A percentile compares a stretch with the other conserved stretches of the same genome.
These are phyloP conservation scores for Apodemus sylvaticus DNA, from an alignment of 2,113 vertebrate species.

Conservation along the genomic window DNA sequence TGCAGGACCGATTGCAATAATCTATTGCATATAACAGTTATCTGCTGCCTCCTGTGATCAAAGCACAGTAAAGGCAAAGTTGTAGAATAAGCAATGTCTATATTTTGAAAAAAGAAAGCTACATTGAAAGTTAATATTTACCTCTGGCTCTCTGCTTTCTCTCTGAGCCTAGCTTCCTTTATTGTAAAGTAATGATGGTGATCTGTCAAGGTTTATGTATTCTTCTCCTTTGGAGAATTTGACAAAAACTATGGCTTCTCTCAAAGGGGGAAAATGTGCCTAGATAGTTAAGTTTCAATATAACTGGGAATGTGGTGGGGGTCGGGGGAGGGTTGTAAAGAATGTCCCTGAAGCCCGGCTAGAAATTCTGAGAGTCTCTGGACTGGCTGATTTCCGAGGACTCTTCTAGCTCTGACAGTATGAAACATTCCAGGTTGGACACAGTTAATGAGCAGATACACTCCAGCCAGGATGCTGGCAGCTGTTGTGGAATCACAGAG, in stretches of 20 bases:
- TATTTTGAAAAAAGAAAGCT: background rate
- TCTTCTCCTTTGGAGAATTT: conserved; percentile 47
- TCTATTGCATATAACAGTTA: conserved; percentile 33
- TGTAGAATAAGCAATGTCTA: background rate
- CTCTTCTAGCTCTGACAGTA: conserved; percentile 54
- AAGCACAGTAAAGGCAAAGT: background rate
- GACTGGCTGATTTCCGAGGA: conserved; percentile 46
- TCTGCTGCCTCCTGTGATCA: background rate
- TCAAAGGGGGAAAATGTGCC: conserved; percentile 17
- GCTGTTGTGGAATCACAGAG: conserved; percentile 78
- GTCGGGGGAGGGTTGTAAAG: background rate
- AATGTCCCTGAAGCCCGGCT: conserved; percentile 25
- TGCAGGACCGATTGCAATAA: conserved; percentile 16
- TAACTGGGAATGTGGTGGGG: background rate
- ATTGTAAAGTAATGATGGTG: background rate
- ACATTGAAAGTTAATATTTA: conserved; percentile 27
- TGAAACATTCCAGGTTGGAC: conserved; percentile 77
- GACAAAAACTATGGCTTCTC: conserved; percentile 12
- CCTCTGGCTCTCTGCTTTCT: background rate
- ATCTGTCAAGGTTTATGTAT: conserved; percentile 6
- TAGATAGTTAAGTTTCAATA: conserved; percentile 22
- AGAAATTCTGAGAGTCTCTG: conserved; percentile 38
- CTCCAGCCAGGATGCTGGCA: conserved; percentile 73
- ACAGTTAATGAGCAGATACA: conserved; percentile 76
- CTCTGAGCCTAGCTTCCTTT: conserved; percentile 28